phyloP scores from a whole-genome alignment of 2,888 invertebrate species.

The Apocheima hispidaria region DNA sequence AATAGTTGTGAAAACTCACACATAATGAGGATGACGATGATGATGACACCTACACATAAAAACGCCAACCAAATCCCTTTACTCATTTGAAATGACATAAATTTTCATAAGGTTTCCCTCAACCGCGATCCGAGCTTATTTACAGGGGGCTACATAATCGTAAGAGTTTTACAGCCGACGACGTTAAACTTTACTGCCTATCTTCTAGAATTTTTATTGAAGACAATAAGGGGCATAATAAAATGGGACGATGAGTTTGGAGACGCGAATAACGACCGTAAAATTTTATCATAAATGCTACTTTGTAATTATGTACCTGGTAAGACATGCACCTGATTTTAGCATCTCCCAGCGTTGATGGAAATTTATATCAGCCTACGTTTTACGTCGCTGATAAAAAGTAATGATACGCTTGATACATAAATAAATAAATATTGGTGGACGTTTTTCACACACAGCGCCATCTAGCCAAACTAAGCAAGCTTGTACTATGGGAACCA shows the following conservation, averaged over 20 bases:
- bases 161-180: slow-evolving; percentile 58
- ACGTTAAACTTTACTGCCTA: slow-evolving; percentile 73
- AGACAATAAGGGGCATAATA: slow-evolving; percentile 79
- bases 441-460: no score
- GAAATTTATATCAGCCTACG: slow-evolving; percentile 36
- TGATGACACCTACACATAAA: slow-evolving; percentile 20
- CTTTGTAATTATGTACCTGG: slow-evolving; percentile 42
- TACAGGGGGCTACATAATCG: slow-evolving; percentile 58
- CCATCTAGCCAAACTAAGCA: no score
- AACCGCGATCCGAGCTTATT: slow-evolving; percentile 53
- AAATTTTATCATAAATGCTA: slow-evolving; percentile 51
- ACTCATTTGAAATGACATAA: slow-evolving; percentile 31
- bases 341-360: slow-evolving; percentile 27
- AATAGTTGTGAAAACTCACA: slow-evolving; percentile 7
- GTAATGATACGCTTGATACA: not conserved
- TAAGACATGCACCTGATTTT: slow-evolving; percentile 37
- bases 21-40: no score
- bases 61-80: slow-evolving; percentile 17
- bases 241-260: slow-evolving; percentile 62
- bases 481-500: no score
- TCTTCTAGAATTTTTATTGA: slow-evolving; percentile 78
- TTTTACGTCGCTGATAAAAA: slow-evolving; percentile 24
- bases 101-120: slow-evolving; percentile 34
- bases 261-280: slow-evolving; percentile 50
- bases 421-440: no score